Conservation (phyloP, 1,140 invertebrate genomes). For the Diabrotica undecimpunctata region DNA sequence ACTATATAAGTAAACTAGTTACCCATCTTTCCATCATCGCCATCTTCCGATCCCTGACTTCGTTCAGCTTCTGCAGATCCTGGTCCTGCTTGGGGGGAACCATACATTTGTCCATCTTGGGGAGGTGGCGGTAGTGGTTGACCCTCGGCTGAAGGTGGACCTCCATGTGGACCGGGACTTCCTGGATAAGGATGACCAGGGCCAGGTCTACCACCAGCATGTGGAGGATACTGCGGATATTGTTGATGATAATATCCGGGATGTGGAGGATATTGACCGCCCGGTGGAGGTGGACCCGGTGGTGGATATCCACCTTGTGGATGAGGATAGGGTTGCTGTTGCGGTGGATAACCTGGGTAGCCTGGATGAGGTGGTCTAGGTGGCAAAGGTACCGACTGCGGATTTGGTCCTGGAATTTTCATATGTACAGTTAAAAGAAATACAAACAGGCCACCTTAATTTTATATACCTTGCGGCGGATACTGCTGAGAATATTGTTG, state of each 20-base stretch:
- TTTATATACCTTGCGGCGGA: constrained; percentile 29
- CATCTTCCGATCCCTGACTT: constrained; percentile 6
- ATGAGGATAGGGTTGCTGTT: constrained; percentile 54
- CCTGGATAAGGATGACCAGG: constrained; percentile 4
- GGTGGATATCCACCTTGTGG: constrained; percentile 51
- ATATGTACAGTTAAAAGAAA: not conserved
- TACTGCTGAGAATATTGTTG: constrained; percentile 45
- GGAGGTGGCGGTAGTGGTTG: not conserved
- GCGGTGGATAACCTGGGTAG: constrained; percentile 50
- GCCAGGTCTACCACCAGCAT: constrained; percentile 29
- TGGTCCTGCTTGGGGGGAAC: not conserved
- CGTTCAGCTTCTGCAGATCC: constrained; percentile 5
- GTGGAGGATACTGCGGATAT: constrained; percentile 53
- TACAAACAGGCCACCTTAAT: not conserved
- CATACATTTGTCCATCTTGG: not conserved
- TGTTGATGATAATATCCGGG: constrained; percentile 63
- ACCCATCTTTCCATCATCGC: constrained; percentile 13
- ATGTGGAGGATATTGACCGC: constrained; percentile 52
- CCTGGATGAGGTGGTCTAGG: constrained; percentile 58
- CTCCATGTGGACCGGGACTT: not conserved
- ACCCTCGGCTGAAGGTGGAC: not conserved
- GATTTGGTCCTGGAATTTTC: constrained; percentile 32
- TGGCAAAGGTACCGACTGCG: constrained; percentile 45
- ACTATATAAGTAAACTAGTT: not conserved
- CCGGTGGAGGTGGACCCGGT: constrained; percentile 46